phyloP scores from a whole-genome alignment of 1,140 invertebrate genomes.

The Drosophila teissieri region DNA sequence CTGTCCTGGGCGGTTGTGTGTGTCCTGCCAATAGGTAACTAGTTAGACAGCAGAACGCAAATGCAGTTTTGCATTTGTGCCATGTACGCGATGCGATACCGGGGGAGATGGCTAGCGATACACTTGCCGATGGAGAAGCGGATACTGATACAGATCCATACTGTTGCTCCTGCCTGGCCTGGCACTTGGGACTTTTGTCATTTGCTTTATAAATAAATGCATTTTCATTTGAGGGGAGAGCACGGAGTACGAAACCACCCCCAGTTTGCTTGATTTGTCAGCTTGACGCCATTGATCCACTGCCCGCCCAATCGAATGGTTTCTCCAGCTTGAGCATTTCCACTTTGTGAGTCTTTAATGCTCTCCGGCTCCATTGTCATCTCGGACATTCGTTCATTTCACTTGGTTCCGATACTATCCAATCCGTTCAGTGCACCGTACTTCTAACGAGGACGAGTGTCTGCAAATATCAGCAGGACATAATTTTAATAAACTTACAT shows the following conservation, averaged over 20 bases:
- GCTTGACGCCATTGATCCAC: constrained; percentile 39
- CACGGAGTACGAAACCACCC: background rate
- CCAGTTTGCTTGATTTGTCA: constrained; percentile 65
- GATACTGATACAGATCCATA: constrained; percentile 25
- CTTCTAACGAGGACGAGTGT: constrained; percentile 27
- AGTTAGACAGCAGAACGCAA: constrained; percentile 69
- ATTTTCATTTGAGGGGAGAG: constrained; percentile 63
- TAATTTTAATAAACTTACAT: constrained; percentile 78
- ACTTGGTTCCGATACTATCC: constrained; percentile 29
- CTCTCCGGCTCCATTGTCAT: constrained; percentile 50
- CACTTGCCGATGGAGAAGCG: constrained; percentile 44
- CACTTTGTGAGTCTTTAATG: constrained; percentile 16
- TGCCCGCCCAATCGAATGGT: constrained; percentile 2
- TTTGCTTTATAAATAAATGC: constrained; percentile 77
- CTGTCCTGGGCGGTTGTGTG: constrained; percentile 28
- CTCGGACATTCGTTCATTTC: constrained; percentile 60
- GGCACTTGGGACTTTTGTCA: constrained; percentile 66
- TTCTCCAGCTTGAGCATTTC: background rate
- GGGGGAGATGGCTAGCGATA: constrained; percentile 57
- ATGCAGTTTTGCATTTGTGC: constrained; percentile 68
- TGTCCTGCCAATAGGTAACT: constrained; percentile 72
- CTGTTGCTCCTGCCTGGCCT: constrained; percentile 47
- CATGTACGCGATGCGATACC: constrained; percentile 43
- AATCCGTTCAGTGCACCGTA: constrained; percentile 6
- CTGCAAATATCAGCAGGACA: constrained; percentile 74